Evolutionary conservation across 2,113 vertebrate genomes (phyloP), one percentile per base, ranked within the genome.

Genomic region (Bubo blakistoni): DNA sequence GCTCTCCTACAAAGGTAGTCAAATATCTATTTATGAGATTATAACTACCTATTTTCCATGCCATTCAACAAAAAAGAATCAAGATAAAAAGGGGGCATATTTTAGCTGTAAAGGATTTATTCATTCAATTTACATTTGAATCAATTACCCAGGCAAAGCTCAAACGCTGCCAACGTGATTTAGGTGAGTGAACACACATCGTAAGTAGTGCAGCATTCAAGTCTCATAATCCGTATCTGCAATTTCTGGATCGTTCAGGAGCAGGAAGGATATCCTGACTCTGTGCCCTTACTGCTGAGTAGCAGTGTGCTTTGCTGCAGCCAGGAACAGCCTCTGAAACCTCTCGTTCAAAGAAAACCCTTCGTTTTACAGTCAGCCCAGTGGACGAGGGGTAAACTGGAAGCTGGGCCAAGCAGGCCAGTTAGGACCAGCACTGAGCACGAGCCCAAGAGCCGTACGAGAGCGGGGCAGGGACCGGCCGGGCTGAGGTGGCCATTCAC

Each of bases 71-170:
- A 58, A 78, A 74, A 93, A 67, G 44, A 66, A 95, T 85, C 87
- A 38, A 94, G 92, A 80, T 93, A 87, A 93, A 94, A 85, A 79
- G 86, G 42, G 54, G 77, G 81, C 57, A 52, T 79, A 90, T 95
- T 96, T 91, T 81, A 94, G 93, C 90, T 44, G 58, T 29, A 69
- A 79, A 51, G 84, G 94, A 95, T 95, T 96, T 96, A 91, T 80
- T 85, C 81, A 36, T 80, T 79, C 95, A 19, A 94, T 96, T 96
- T 96, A 81, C 89, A 91, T 94, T 91, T 86, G 95, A 96, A 96
- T 95, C 93, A 96, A 90, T 96, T 93, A 94, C 25, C 92, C 95
- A 73, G 92, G 76, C 93, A 25, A 88, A 92, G 85, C 90, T 82
- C 32, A 22, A 88, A 65, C 54, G 1, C 77, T 80, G 93, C 96